Evolutionary conservation across 2,888 invertebrate genomes (phyloP).

Genomic region (Apoda limacodes): DNA sequence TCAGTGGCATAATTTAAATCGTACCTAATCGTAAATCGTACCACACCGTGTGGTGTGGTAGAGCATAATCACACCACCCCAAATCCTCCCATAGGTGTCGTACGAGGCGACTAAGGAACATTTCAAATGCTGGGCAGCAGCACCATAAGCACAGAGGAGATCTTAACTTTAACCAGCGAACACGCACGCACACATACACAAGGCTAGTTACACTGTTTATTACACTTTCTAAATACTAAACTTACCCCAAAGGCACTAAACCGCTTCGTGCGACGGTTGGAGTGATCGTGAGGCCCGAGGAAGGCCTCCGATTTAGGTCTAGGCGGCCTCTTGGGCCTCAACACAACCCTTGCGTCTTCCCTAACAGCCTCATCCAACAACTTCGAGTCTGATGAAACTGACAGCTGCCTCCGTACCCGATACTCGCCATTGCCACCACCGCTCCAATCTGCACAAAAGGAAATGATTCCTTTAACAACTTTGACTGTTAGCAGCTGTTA

Average conservation of each 20-base stretch:
- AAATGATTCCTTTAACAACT: too few relatives aligned
- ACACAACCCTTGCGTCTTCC: conserved; percentile 89
- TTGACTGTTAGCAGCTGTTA: too few relatives aligned
- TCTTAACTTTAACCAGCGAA: conserved; percentile 1
- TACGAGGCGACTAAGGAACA: too few relatives aligned
- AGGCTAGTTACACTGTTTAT: conserved; percentile 1
- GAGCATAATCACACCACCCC: too few relatives aligned
- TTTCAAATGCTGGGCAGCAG: too few relatives aligned
- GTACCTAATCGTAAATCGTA: too few relatives aligned
- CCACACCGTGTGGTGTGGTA: too few relatives aligned
- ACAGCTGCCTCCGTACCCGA: conserved; percentile 88
- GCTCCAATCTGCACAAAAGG: conserved; percentile 91
- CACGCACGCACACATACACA: background rate
- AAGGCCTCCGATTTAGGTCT: conserved; percentile 97
- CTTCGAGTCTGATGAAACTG: conserved; percentile 93
- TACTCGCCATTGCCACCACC: conserved; percentile 79
- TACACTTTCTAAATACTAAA: conserved; percentile 21
- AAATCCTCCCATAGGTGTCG: too few relatives aligned
- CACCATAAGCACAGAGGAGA: too few relatives aligned
- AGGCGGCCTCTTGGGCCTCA: conserved; percentile 91
- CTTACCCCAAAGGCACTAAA: conserved; percentile 97
- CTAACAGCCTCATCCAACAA: conserved; percentile 90
- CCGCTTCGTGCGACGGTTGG: conserved; percentile 88
- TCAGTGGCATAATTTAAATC: too few relatives aligned
- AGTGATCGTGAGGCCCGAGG: conserved; percentile 79